phyloP scores from a whole-genome alignment of 2,797 vertebrate genomes.

The Urocyon cinereoargenteus region DNA sequence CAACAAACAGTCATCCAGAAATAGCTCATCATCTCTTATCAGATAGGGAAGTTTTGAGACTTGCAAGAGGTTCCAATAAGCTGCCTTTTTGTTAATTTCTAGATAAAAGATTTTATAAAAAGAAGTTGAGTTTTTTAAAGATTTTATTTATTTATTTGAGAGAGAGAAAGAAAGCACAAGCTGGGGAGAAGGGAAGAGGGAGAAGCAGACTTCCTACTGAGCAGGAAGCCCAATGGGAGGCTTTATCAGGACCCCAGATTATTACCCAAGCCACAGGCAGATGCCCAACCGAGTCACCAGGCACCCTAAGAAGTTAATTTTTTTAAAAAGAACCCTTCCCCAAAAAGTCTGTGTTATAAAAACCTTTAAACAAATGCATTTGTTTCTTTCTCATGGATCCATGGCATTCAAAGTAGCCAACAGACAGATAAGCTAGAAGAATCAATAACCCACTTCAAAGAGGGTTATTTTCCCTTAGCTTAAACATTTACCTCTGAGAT shows the following conservation, averaged over 20 bases:
- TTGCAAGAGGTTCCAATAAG: not conserved
- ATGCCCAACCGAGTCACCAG: not conserved
- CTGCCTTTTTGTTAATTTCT: conserved; percentile 10
- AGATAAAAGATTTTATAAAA: not conserved
- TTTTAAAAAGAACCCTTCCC: not conserved
- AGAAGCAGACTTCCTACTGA: not conserved
- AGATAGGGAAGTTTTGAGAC: not conserved
- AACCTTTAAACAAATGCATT: not conserved
- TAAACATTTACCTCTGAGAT: not conserved
- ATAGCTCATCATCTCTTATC: not conserved
- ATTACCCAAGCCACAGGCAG: not conserved
- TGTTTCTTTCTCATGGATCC: not conserved
- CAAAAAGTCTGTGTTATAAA: not conserved
- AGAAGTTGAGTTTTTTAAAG: not conserved
- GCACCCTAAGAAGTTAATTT: not conserved
- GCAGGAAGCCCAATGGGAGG: fast-evolving
- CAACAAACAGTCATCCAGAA: not conserved
- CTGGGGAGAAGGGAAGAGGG: not conserved
- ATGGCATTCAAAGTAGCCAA: not conserved
- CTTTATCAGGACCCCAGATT: not conserved
- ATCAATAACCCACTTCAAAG: not conserved
- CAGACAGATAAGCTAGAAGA: conserved; percentile 19
- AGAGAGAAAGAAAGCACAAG: not conserved
- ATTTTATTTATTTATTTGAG: not conserved
- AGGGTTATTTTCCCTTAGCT: not conserved